Conservation (phyloP, 2,113 vertebrate genomes). For the Mirza zaza region DNA sequence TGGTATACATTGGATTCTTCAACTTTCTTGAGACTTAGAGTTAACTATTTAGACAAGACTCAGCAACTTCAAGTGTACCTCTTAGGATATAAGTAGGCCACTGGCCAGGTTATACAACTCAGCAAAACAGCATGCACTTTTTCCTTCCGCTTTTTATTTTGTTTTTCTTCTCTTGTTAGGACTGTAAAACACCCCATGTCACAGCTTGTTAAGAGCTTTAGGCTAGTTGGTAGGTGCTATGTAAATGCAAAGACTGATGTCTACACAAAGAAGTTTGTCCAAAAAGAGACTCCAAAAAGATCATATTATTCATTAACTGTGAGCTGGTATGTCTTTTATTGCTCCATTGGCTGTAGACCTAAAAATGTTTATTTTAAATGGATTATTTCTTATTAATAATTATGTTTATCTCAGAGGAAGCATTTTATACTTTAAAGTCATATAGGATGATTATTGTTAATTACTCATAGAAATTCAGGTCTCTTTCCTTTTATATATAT, state of each 20-base stretch:
- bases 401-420: not conserved
- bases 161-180: not conserved
- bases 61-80: not conserved
- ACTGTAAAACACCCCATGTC: constrained; percentile 12
- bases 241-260: not conserved
- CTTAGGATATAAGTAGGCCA: not conserved
- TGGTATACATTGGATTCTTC: not conserved
- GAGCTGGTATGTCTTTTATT: not conserved
- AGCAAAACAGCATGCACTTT: not conserved
- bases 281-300: not conserved
- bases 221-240: not conserved
- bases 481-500: not conserved
- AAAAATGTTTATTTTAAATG: not conserved
- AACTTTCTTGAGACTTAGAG: not conserved
- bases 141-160: constrained; percentile 14
- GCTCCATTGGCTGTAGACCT: not conserved
- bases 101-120: not conserved
- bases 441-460: not conserved
- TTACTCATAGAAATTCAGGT: not conserved
- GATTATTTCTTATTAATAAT: not conserved
- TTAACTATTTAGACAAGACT: constrained; percentile 17
- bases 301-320: not conserved
- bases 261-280: not conserved
- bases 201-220: constrained; percentile 19
- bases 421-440: not conserved